Conservation (phyloP, 2,113 vertebrate species). For the Phrynocephalus versicolor region DNA sequence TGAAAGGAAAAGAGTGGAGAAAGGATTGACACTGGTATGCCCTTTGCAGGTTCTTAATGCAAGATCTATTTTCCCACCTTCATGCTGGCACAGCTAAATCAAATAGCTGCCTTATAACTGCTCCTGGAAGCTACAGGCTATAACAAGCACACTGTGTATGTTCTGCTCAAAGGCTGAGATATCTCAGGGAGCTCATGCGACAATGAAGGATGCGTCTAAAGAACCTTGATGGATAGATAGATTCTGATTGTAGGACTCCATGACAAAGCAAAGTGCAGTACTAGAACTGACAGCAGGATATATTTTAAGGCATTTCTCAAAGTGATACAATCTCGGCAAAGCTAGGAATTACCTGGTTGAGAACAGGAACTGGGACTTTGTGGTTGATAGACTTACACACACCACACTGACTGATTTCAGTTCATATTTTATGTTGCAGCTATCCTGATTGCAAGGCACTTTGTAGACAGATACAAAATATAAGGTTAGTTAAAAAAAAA, state of each 20-base stretch:
- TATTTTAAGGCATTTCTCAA: slow-evolving; percentile 11
- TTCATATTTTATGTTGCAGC: not conserved
- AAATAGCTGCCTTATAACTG: not conserved
- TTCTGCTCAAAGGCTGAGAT: not conserved
- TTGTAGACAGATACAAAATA: not conserved
- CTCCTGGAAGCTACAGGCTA: not conserved
- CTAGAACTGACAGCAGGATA: not conserved
- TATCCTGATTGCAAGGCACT: not conserved
- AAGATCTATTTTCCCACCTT: not conserved
- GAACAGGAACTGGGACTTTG: not conserved
- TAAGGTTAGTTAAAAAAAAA: not conserved
- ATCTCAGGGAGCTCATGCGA: not conserved
- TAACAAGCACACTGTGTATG: not conserved
- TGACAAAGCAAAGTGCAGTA: not conserved
- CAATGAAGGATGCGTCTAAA: not conserved
- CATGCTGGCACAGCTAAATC: not conserved
- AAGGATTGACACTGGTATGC: slow-evolving; percentile 8
- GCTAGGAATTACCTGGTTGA: not conserved
- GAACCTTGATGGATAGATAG: not conserved
- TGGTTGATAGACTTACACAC: not conserved
- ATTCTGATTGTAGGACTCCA: not conserved
- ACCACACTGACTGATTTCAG: not conserved
- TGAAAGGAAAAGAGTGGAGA: slow-evolving; percentile 20
- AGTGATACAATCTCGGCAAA: not conserved
- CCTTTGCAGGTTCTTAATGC: not conserved